Evolutionary conservation across 2,888 invertebrate species (phyloP).

Genomic region (Ochlodes sylvanus): DNA sequence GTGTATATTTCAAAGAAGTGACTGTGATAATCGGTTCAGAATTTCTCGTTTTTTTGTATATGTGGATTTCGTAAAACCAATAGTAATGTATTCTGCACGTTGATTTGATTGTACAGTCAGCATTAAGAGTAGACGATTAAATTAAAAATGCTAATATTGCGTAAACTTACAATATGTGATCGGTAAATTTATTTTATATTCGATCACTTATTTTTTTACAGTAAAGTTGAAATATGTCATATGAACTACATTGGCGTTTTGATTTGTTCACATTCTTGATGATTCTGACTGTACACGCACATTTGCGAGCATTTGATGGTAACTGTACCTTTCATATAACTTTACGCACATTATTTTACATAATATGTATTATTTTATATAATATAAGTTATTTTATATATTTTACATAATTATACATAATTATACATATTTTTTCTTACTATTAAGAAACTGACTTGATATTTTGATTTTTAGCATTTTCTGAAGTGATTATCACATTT

Average conservation of each 20-base stretch:
- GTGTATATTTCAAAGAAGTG: conserved; percentile 4
- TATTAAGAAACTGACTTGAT: background rate
- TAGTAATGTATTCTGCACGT: background rate
- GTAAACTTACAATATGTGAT: too few relatives aligned
- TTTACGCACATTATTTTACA: too few relatives aligned
- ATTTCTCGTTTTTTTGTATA: background rate
- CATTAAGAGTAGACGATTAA: background rate
- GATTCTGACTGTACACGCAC: background rate
- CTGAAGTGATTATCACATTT: conserved; percentile 5
- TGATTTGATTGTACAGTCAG: background rate
- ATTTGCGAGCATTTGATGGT: background rate
- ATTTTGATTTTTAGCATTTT: background rate
- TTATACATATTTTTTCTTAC: background rate
- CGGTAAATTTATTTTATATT: too few relatives aligned
- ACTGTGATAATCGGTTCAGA: conserved; percentile 18
- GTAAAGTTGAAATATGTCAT: too few relatives aligned
- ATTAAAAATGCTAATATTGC: too few relatives aligned
- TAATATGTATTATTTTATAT: too few relatives aligned
- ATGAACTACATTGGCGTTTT: too few relatives aligned
- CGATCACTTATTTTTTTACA: too few relatives aligned
- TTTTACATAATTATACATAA: too few relatives aligned
- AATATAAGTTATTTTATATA: background rate
- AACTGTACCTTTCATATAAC: too few relatives aligned
- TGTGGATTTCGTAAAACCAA: background rate
- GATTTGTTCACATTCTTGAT: background rate